These are phyloP conservation scores for Psephotus haematonotus DNA, from an alignment of 2,113 vertebrate species.

Conservation along the genomic window DNA sequence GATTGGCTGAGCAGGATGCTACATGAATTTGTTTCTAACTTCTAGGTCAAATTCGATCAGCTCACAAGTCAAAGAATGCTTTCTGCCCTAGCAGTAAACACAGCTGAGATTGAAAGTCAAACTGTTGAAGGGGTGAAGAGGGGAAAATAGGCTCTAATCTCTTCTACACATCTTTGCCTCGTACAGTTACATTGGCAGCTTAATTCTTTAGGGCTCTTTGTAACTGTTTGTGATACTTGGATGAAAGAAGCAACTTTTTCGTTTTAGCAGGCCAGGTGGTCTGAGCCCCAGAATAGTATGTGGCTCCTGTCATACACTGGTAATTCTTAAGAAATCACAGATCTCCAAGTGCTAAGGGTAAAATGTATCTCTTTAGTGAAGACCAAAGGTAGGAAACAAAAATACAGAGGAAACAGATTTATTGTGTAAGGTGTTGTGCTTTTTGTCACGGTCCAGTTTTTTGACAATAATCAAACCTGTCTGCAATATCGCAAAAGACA, in stretches of 20 bases:
- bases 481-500: not conserved
- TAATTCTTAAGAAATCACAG: not conserved
- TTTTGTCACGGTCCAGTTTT: not conserved
- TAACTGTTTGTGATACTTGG: not conserved
- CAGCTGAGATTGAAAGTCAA: not conserved
- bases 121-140: not conserved
- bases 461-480: not conserved
- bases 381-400: not conserved
- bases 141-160: not conserved
- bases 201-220: constrained; percentile 8
- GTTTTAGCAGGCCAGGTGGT: not conserved
- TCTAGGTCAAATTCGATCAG: constrained; percentile 43
- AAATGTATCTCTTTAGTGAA: constrained; percentile 9
- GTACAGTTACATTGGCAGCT: not conserved
- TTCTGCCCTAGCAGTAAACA: constrained; percentile 10
- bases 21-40: not conserved
- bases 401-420: not conserved
- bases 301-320: not conserved
- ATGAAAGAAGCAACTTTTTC: not conserved
- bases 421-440: not conserved
- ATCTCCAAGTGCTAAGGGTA: constrained; percentile 16
- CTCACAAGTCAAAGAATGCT: constrained; percentile 22
- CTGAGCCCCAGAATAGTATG: not conserved
- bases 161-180: not conserved
- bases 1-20: not conserved